phyloP scores from a whole-genome alignment of 2,113 vertebrate species.

The Mus spicilegus region DNA sequence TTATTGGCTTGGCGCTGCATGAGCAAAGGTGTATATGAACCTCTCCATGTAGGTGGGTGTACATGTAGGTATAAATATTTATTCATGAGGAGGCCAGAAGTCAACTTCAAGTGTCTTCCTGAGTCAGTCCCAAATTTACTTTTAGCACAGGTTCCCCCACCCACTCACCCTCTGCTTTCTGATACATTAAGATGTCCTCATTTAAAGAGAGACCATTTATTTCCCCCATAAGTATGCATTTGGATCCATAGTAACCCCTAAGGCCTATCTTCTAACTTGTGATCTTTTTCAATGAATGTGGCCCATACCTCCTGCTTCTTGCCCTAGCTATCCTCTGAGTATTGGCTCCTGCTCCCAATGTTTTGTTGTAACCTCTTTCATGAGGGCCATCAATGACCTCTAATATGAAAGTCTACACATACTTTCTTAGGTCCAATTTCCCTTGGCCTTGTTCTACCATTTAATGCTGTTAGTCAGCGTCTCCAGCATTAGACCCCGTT shows the following conservation, averaged over 20 bases:
- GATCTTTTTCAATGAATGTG: background rate
- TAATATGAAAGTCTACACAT: background rate
- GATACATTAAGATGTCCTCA: background rate
- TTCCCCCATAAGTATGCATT: background rate
- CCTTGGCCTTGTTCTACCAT: background rate
- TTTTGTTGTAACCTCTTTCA: background rate
- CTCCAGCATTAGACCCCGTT: background rate
- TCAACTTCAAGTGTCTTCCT: background rate
- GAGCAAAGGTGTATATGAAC: background rate
- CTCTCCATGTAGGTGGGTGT: too few relatives aligned
- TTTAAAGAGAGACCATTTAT: background rate
- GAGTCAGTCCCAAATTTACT: too few relatives aligned
- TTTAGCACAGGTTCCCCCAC: too few relatives aligned
- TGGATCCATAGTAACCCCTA: background rate
- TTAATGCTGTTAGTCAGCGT: background rate
- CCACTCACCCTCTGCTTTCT: too few relatives aligned
- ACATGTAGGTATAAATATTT: too few relatives aligned
- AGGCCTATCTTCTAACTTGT: background rate
- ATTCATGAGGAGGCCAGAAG: background rate
- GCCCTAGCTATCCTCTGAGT: background rate
- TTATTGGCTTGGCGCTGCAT: background rate
- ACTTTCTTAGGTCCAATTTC: slow-evolving; percentile 7
- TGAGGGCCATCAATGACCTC: background rate
- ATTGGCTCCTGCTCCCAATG: background rate
- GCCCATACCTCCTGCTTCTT: background rate